These are phyloP conservation scores for Geotrupes spiniger DNA, from an alignment of 2,888 invertebrate genomes.

Conservation along the genomic window DNA sequence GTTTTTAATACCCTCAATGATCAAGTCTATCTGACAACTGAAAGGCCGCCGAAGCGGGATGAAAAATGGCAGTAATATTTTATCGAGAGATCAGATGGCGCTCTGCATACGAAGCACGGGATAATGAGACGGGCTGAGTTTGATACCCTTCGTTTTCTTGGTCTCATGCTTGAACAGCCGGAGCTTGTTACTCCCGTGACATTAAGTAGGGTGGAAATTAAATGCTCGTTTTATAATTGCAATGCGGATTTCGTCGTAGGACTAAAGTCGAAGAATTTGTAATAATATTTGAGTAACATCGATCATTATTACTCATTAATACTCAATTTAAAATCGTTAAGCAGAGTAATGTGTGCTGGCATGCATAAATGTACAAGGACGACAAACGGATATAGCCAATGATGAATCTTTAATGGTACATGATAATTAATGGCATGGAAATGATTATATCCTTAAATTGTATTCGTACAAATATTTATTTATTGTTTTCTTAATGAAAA, in stretches of 20 bases:
- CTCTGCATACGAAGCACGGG: conserved; percentile 51
- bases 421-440: too few relatives aligned
- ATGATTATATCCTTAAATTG: too few relatives aligned
- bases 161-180: conserved; percentile 32
- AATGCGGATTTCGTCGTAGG: not conserved
- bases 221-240: conserved; percentile 3
- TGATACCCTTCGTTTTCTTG: conserved; percentile 44
- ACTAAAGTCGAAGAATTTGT: too few relatives aligned
- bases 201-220: conserved; percentile 21
- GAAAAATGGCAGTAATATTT: conserved; percentile 54
- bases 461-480: too few relatives aligned
- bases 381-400: too few relatives aligned
- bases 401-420: too few relatives aligned
- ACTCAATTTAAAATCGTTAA: too few relatives aligned
- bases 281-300: too few relatives aligned
- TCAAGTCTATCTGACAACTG: conserved; percentile 50
- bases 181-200: conserved; percentile 35
- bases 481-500: too few relatives aligned
- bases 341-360: too few relatives aligned
- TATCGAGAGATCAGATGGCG: conserved; percentile 54
- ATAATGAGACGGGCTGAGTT: conserved; percentile 51
- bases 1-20: conserved; percentile 47
- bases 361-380: too few relatives aligned
- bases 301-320: too few relatives aligned
- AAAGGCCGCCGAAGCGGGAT: conserved; percentile 50